Evolutionary conservation across 2,797 vertebrate species (phyloP).

Genomic region (Heteromormyrus szaboi): DNA sequence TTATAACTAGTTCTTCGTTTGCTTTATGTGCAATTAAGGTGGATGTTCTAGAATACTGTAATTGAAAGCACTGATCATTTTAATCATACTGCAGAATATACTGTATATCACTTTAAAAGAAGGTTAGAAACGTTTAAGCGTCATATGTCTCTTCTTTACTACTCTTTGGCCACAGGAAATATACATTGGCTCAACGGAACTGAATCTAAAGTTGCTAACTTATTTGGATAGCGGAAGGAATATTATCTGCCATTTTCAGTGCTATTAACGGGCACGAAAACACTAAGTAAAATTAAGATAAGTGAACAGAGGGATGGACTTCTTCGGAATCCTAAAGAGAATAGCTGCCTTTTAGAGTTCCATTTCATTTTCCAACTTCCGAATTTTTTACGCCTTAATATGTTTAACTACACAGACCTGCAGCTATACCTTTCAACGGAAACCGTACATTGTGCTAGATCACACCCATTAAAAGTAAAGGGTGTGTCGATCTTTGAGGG

Average conservation of each 20-base stretch:
- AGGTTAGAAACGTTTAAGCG: background rate
- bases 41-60: background rate
- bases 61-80: background rate
- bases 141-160: background rate
- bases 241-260: background rate
- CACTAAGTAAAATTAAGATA: background rate
- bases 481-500: background rate
- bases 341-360: background rate
- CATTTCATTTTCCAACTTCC: background rate
- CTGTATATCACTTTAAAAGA: background rate
- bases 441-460: background rate
- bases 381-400: background rate
- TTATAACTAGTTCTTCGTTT: background rate
- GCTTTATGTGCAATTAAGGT: background rate
- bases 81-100: background rate
- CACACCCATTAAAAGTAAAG: background rate
- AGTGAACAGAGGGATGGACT: background rate
- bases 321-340: background rate
- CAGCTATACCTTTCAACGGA: background rate
- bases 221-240: background rate
- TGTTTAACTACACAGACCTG: background rate
- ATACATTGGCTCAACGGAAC: background rate
- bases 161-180: background rate
- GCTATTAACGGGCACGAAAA: background rate
- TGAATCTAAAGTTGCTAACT: background rate